Base-by-base conservation (phyloP, 2,113 vertebrate species). In the Natator depressus region DNA sequence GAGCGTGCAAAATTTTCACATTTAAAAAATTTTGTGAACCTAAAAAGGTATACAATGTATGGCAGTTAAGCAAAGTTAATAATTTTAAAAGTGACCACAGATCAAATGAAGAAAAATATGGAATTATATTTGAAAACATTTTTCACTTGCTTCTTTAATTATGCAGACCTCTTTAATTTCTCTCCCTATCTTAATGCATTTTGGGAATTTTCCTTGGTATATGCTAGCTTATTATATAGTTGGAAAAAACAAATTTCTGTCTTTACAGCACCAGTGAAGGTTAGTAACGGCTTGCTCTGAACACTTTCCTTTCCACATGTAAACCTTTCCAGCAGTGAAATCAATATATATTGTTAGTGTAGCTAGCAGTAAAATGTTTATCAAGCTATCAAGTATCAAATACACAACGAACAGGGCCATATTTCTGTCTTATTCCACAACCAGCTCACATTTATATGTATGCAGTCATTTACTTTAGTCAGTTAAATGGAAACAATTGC, bases 271-370 rank as follows among this genome's bases (percentile, higher is more conserved):
- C 29, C 29, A 83, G 38, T 57, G 35, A 85, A 75, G 11, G 51
- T 51, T 76, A 59, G 59, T 86, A 76, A 81, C 38, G 69, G 69
- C 9, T 47, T 29, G 11, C 6, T 72, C 69, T 81, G 59, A 80
- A 49, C 5, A 2, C 35, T 62, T 82, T 62, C 27, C 65, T 10
- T 76, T 91, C 75, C 80, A 13, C 14, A 91, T 0, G 1, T 29
- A 55, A 35, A 53, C 49, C 75, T 91, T 83, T 89, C 65, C 35
- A 89, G 50, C 51, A 81, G 82, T 6, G 46, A 89, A 93, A 91
- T 91, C 82, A 51, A 89, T 81, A 83, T 59, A 29, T 88, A 54
- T 82, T 79, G 57, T 83, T 85, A 89, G 49, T 59, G 83, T 54
- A 78, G 59, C 57, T 24, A 91, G 49, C 42, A 78, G 59, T 47